Percentiles rank a stretch among this genome's conserved stretches.
Conservation (phyloP, 2,888 invertebrate genomes). For the Apamea sordens region DNA sequence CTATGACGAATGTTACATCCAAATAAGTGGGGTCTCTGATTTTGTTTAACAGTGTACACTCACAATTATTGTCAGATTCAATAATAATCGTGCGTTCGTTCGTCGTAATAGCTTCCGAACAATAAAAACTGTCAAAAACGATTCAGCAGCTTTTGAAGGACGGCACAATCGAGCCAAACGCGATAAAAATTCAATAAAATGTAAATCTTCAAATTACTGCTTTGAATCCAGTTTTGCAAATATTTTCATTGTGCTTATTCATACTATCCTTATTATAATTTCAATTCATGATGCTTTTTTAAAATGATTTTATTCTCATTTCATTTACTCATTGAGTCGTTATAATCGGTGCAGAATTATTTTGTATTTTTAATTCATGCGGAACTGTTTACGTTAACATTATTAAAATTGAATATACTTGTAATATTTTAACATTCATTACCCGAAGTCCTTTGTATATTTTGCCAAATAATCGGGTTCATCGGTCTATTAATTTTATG, state of each 20-base stretch:
- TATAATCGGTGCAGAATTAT: background rate
- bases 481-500: slow-evolving; percentile 3
- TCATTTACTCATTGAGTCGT: slow-evolving; percentile 10
- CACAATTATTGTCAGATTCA: background rate
- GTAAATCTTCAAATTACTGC: slow-evolving; percentile 3
- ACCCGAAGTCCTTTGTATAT: slow-evolving; percentile 1
- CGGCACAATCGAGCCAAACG: background rate
- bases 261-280: background rate
- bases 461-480: slow-evolving; percentile 7
- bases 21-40: background rate
- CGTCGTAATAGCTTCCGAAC: background rate
- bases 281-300: background rate
- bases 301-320: background rate
- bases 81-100: background rate
- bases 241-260: slow-evolving; percentile 17
- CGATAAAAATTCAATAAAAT: slow-evolving; percentile 38
- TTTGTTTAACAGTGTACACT: background rate
- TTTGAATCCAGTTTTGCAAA: slow-evolving; percentile 9
- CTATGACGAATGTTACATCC: background rate
- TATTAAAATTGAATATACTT: background rate
- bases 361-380: slow-evolving; percentile 7
- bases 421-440: slow-evolving; percentile 17
- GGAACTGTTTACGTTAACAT: background rate
- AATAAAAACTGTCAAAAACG: slow-evolving; percentile 6
- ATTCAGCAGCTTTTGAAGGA: slow-evolving; percentile 15